Base-by-base conservation (phyloP, 2,888 invertebrate genomes). In the Chloroclysta siterata region DNA sequence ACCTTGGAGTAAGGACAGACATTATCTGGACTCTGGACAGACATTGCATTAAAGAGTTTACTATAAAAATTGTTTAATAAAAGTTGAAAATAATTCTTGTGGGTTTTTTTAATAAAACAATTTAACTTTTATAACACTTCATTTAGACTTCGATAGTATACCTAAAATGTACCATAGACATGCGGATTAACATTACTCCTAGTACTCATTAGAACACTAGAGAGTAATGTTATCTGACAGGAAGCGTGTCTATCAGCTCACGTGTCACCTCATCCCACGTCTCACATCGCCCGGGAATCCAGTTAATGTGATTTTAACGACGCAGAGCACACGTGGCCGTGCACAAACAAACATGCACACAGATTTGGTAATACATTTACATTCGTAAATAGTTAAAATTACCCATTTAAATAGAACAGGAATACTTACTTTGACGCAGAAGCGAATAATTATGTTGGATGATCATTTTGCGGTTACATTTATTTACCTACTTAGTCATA, bases 241-340 rank as follows among this genome's bases (percentile, higher is more conserved):
- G 70, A 72, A 70, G 68, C 66, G 61, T 67, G 67, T 70, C 72
- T 63, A 72, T 72, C 67, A 66, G 60, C 65, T 69, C 66, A 63
- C 54, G 66, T 69, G 71, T 68, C 71, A 63, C 65, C 64, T 66
- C 63, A 70, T 66, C 65, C 54, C 60, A 36, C 56, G 42, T 39
- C 53, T 57, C 44, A 50, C 56, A 64, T 65, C 67, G 66, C 68
- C 73, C 74, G 74, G 74, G 78, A 74, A 77, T 75, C 68, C 69
- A 74, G 80, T 80, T 88, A 87, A 88, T 86, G 87, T 72, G 84
- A 83, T 83, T 85, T 84, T 84, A 85, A 84, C 85, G 84, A 85
- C 78, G 75, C 78, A 78, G 74, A 77, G 44, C 76, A 78, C 82
- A 83, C 82, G 82, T 80, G 82, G 65, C 57, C 62, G 59, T 66